These are phyloP conservation scores for Gobio occitaniae DNA, from an alignment of 2,797 vertebrate genomes.

Conservation along the genomic window DNA sequence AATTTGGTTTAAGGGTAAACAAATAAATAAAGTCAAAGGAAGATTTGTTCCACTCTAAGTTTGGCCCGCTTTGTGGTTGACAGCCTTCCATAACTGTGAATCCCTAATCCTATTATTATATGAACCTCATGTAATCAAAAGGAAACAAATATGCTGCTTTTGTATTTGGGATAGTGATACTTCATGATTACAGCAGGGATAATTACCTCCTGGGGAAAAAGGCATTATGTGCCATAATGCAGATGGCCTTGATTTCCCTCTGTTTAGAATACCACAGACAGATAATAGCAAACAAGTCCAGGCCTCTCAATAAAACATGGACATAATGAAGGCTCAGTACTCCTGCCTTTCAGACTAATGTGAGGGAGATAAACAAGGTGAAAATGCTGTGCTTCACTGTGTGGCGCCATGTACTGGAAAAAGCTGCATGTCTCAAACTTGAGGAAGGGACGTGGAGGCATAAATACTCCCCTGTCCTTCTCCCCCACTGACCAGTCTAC, in stretches of 20 bases:
- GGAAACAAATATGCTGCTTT: slow-evolving; percentile 12
- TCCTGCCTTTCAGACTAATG: slow-evolving; percentile 2
- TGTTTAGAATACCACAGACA: slow-evolving; percentile 28
- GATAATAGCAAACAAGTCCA: slow-evolving; percentile 17
- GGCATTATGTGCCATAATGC: neutral
- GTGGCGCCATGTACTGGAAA: neutral
- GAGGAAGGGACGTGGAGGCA: slow-evolving; percentile 39
- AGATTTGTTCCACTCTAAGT: slow-evolving; percentile 13
- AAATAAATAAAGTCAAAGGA: slow-evolving; percentile 42
- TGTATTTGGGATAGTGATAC: slow-evolving; percentile 4
- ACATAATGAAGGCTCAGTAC: neutral
- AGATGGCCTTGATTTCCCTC: slow-evolving; percentile 6
- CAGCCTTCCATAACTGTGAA: neutral
- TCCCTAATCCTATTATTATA: neutral
- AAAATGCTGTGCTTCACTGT: neutral
- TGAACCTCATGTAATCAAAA: neutral
- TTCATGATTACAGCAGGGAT: neutral
- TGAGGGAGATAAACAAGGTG: slow-evolving; percentile 35
- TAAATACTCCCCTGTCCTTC: slow-evolving; percentile 30
- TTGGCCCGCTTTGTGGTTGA: neutral
- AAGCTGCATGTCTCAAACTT: slow-evolving; percentile 30
- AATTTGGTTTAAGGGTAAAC: slow-evolving; percentile 37
- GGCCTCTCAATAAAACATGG: slow-evolving; percentile 14
- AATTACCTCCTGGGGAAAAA: slow-evolving; percentile 17
- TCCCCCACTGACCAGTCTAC: slow-evolving; percentile 29